These are phyloP conservation scores for Physeter macrocephalus DNA, from an alignment of 2,113 vertebrate genomes.

Conservation along the genomic window DNA sequence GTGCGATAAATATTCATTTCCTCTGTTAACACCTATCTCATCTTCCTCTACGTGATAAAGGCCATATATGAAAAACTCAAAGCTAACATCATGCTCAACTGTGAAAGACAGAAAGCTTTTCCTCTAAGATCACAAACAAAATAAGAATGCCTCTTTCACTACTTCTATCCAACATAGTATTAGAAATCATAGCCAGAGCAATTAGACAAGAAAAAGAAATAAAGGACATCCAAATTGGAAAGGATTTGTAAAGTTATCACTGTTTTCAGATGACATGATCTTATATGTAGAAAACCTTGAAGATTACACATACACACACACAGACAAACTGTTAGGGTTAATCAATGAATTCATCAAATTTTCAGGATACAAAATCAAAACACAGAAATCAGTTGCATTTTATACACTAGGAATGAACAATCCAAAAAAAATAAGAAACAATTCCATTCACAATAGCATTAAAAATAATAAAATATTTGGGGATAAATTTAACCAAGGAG, in stretches of 20 bases:
- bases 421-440: not conserved
- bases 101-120: not conserved
- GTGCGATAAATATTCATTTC: not conserved
- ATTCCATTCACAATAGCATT: not conserved
- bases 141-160: not conserved
- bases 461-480: conserved; percentile 17
- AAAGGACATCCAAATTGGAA: not conserved
- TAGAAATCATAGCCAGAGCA: not conserved
- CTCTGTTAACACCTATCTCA: not conserved
- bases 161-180: not conserved
- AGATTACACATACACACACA: not conserved
- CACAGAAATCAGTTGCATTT: not conserved
- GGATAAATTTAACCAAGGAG: not conserved
- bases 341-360: not conserved
- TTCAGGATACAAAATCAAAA: not conserved
- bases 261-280: not conserved
- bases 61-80: not conserved
- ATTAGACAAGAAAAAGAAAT: not conserved
- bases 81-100: not conserved
- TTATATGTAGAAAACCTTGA: not conserved
- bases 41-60: not conserved
- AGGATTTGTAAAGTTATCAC: not conserved
- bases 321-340: not conserved
- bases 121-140: not conserved
- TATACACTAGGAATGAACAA: not conserved